Percentiles rank a stretch among this genome's conserved stretches.
Conservation (phyloP, 2,888 invertebrate genomes). For the Agrotis puta region DNA sequence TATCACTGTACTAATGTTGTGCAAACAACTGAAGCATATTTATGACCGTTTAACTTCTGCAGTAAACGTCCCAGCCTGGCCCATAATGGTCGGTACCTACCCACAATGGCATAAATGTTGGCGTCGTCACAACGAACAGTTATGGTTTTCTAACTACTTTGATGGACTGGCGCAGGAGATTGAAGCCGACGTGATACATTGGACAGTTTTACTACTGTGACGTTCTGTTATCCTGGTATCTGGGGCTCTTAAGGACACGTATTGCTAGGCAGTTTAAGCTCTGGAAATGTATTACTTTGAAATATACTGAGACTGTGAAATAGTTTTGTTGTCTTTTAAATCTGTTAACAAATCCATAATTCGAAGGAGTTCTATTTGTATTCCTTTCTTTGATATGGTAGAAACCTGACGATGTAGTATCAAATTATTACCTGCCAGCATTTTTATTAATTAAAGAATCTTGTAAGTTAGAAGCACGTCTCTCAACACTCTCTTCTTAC, state of each 20-base stretch:
- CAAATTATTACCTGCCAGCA: not conserved
- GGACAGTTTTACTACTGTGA: not conserved
- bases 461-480: constrained; percentile 27
- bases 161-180: constrained; percentile 17
- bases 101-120: constrained; percentile 34
- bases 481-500: constrained; percentile 39
- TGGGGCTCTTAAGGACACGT: not conserved
- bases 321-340: too few relatives aligned
- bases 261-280: not conserved
- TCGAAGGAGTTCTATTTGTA: not conserved
- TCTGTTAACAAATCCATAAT: not conserved
- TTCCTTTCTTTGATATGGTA: too few relatives aligned
- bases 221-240: constrained; percentile 2
- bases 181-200: constrained; percentile 9
- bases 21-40: constrained; percentile 35
- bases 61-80: constrained; percentile 25
- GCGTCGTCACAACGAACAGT: constrained; percentile 40
- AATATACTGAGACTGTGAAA: too few relatives aligned
- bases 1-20: constrained; percentile 9
- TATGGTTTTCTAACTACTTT: constrained; percentile 36
- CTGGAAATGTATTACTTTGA: not conserved
- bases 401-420: too few relatives aligned
- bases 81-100: constrained; percentile 12
- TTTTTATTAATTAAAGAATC: constrained; percentile 20
- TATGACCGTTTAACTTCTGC: constrained; percentile 20